Percentiles rank a stretch among this genome's conserved stretches.
phyloP scores from a whole-genome alignment of 1,140 invertebrate genomes.

The Drosophila equinoxialis region DNA sequence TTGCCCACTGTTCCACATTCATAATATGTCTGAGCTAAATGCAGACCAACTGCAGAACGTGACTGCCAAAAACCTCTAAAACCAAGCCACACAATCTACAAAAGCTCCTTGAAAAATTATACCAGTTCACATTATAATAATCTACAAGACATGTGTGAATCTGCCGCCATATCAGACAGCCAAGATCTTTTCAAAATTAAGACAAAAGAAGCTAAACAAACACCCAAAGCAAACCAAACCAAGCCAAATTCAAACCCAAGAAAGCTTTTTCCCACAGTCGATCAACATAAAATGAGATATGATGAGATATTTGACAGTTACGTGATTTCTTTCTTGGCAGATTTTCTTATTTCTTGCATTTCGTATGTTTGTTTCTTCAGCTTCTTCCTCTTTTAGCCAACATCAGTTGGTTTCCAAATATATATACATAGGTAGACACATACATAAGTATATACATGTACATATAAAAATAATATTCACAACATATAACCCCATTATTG shows the following conservation, averaged over 20 bases:
- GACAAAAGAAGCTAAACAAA: conserved; percentile 40
- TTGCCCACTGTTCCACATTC: conserved; percentile 51
- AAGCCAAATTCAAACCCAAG: not conserved
- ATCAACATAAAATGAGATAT: conserved; percentile 79
- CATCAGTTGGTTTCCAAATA: not conserved
- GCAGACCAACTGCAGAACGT: conserved; percentile 51
- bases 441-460: too few relatives aligned
- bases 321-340: conserved; percentile 71
- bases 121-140: conserved; percentile 76
- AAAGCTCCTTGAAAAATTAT: conserved; percentile 45
- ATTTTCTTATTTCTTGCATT: conserved; percentile 19
- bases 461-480: too few relatives aligned
- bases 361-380: conserved; percentile 27
- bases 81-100: conserved; percentile 41
- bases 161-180: conserved; percentile 59
- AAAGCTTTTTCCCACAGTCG: conserved; percentile 72
- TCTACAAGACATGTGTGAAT: conserved; percentile 78
- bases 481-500: not conserved
- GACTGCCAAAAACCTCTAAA: conserved; percentile 51
- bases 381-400: conserved; percentile 24
- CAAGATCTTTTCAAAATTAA: conserved; percentile 47
- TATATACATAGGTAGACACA: not conserved
- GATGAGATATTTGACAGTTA: conserved; percentile 80
- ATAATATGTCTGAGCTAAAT: conserved; percentile 32
- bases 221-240: conserved; percentile 33